Evolutionary conservation across 2,113 vertebrate species (phyloP).

Genomic region (Pagrus major): DNA sequence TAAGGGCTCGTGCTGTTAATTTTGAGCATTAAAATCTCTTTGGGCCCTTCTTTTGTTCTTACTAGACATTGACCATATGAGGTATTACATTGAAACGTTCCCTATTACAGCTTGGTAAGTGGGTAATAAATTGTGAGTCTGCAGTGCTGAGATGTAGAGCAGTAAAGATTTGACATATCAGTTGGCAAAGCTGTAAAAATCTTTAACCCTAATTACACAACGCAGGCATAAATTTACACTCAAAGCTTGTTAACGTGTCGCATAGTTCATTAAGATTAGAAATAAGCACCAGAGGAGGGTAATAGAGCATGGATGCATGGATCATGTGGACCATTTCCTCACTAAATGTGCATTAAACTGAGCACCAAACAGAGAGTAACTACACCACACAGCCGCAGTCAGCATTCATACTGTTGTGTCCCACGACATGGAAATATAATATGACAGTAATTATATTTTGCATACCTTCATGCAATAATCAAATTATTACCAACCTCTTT

Average conservation of each 20-base stretch:
- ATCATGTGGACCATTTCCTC: background rate
- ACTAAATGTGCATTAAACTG: background rate
- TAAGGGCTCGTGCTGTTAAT: background rate
- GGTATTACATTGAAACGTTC: conserved; percentile 27
- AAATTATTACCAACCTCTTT: conserved; percentile 55
- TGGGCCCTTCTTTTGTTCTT: background rate
- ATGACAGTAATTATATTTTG: conserved; percentile 80
- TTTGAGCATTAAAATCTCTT: conserved; percentile 22
- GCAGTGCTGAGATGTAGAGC: conserved; percentile 45
- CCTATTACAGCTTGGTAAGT: conserved; percentile 50
- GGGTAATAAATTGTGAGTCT: conserved; percentile 48
- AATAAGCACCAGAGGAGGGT: background rate
- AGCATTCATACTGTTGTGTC: conserved; percentile 20
- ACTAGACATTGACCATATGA: conserved; percentile 13
- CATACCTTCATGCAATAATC: conserved; percentile 61
- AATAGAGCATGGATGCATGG: conserved; percentile 1
- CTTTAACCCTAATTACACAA: conserved; percentile 59
- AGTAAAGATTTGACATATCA: conserved; percentile 55
- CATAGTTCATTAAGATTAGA: conserved; percentile 21
- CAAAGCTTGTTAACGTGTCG: conserved; percentile 22
- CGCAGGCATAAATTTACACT: conserved; percentile 44
- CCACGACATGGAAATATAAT: conserved; percentile 63
- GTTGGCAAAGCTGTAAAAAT: conserved; percentile 55
- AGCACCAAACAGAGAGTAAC: background rate
- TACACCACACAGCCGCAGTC: background rate